These are phyloP conservation scores for Trissolcus japonicus DNA, from an alignment of 2,888 invertebrate genomes.

Conservation along the genomic window DNA sequence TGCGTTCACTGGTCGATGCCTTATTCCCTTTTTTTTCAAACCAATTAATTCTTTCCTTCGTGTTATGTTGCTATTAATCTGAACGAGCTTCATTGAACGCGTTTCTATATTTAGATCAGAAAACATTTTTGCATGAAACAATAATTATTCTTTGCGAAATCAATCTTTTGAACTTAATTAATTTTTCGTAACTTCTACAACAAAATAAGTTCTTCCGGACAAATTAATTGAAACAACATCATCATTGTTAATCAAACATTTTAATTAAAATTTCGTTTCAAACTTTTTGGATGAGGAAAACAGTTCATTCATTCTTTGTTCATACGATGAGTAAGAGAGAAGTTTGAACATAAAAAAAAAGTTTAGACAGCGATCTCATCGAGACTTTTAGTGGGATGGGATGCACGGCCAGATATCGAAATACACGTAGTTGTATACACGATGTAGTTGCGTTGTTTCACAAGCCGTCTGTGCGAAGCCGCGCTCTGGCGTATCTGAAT, in stretches of 20 bases:
- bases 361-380: constrained; percentile 32
- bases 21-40: not conserved
- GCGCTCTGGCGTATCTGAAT: constrained; percentile 14
- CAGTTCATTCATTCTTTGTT: not conserved
- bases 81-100: too few relatives aligned
- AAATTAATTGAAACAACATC: too few relatives aligned
- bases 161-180: too few relatives aligned
- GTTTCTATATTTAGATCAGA: too few relatives aligned
- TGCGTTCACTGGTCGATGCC: not conserved
- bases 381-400: constrained; percentile 15
- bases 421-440: constrained; percentile 12
- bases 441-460: constrained; percentile 23
- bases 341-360: constrained; percentile 4
- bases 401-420: constrained; percentile 17
- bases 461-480: not conserved
- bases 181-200: too few relatives aligned
- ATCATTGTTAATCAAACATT: too few relatives aligned
- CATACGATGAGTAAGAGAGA: too few relatives aligned
- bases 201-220: too few relatives aligned
- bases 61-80: constrained; percentile 2
- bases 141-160: too few relatives aligned
- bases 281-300: not conserved
- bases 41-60: constrained; percentile 4
- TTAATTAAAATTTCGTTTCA: not conserved
- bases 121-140: too few relatives aligned